Conservation (phyloP, 2,113 vertebrate species). For the Dendrocopos noguchii region DNA sequence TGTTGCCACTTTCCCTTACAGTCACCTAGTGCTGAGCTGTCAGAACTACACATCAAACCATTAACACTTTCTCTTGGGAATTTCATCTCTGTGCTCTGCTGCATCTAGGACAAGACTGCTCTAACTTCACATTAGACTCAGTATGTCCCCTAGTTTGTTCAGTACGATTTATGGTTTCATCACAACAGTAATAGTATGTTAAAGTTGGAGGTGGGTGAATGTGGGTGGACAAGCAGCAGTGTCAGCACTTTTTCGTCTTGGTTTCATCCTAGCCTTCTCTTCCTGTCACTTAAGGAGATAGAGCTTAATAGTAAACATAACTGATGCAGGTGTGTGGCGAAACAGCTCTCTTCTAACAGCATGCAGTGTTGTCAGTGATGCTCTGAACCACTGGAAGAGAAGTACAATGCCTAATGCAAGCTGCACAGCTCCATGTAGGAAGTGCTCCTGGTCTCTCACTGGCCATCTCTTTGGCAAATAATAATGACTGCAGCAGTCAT, state of each 20-base stretch:
- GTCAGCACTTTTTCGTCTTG: not conserved
- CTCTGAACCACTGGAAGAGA: not conserved
- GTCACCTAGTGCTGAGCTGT: not conserved
- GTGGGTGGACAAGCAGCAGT: not conserved
- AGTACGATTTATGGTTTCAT: not conserved
- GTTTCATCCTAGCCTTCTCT: not conserved
- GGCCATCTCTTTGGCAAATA: not conserved
- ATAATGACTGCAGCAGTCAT: not conserved
- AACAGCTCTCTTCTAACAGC: not conserved
- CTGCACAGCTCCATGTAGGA: not conserved
- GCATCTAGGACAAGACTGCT: not conserved
- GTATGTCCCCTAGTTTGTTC: not conserved
- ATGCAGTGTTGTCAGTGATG: not conserved
- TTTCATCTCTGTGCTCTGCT: not conserved
- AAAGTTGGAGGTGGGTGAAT: not conserved
- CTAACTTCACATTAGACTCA: not conserved
- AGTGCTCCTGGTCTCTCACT: not conserved
- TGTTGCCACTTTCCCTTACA: not conserved
- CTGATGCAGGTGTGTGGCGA: not conserved
- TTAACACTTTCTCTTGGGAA: not conserved
- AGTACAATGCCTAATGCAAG: not conserved
- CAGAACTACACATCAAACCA: not conserved
- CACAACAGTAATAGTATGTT: not conserved
- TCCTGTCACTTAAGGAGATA: not conserved
- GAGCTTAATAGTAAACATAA: not conserved